These are phyloP conservation scores for Scaptomyza polygonia DNA, from an alignment of 2,888 invertebrate species.

Conservation along the genomic window DNA sequence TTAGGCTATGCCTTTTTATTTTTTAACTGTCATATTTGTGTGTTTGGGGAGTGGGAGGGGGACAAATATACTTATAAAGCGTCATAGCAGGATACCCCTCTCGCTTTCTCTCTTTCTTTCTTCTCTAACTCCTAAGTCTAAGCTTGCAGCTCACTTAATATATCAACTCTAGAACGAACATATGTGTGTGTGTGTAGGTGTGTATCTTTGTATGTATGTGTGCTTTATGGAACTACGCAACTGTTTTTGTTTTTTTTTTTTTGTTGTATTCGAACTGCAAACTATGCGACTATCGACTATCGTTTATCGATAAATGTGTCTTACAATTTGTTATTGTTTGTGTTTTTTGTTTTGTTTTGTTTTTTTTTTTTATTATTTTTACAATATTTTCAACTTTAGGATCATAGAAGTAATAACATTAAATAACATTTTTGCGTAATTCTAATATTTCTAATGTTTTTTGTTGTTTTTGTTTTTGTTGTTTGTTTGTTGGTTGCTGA, in stretches of 20 bases:
- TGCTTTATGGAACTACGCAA: slow-evolving; percentile 53
- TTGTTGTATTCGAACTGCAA: slow-evolving; percentile 20
- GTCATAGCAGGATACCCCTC: slow-evolving; percentile 18
- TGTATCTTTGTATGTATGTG: slow-evolving; percentile 12
- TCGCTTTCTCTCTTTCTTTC: slow-evolving; percentile 13
- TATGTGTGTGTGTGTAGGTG: slow-evolving; percentile 23
- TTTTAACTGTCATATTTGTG: slow-evolving; percentile 31
- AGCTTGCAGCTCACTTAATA: slow-evolving; percentile 53
- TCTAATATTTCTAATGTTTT: slow-evolving; percentile 78
- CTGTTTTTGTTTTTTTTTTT: slow-evolving; percentile 14
- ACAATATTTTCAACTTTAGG: slow-evolving; percentile 80
- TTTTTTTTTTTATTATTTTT: slow-evolving; percentile 67
- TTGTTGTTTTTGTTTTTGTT: no score
- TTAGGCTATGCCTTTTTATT: slow-evolving; percentile 44
- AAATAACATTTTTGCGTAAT: slow-evolving; percentile 79
- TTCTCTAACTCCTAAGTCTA: slow-evolving; percentile 33
- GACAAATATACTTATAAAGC: slow-evolving; percentile 25
- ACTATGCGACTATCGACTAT: slow-evolving; percentile 34
- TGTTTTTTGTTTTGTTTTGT: slow-evolving; percentile 23
- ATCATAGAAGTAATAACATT: slow-evolving; percentile 79
- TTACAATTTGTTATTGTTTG: slow-evolving; percentile 33
- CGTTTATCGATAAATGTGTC: slow-evolving; percentile 54
- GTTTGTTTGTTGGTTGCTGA: slow-evolving; percentile 48
- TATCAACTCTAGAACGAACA: slow-evolving; percentile 30
- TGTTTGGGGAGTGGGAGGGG: background rate